Base-by-base conservation (phyloP, 2,113 vertebrate species). In the Paradoxurus hermaphroditus region DNA sequence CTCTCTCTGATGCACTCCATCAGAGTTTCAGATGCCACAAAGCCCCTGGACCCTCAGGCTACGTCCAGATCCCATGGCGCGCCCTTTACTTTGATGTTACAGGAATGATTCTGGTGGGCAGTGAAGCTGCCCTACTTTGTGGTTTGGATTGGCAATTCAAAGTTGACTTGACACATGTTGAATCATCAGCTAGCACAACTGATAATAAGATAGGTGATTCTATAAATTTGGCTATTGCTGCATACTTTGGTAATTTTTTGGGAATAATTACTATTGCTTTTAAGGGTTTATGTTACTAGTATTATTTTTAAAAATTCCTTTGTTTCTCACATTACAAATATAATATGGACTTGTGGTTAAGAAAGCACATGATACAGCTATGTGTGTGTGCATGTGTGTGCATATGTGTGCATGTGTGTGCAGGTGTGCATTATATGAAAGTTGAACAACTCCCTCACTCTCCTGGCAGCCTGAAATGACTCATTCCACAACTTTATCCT, bases 291-390 rank as follows among this genome's bases (percentile, higher is more conserved):
- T 67, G 46, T 78, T 86, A 49, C 5, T 86, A 39, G 53, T 56
- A 49, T 77, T 81, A 83, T 87, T 63, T 95, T 5, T 1, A 13
- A 51, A 59, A 89, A 27, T 39, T 78, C 0, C 46, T 90, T 90
- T 78, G 39, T 56, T 95, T 73, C 62, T 93, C 23, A 91, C 56
- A 67, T 89, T 94, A 82, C 16, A 83, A 82, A 93, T 78, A 59
- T 56, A 91, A 41, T n/a, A 46, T 51, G 65, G 7, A 31, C 56
- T 94, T 86, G 2, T 70, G 18, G 5, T 91, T 93, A 85, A 85
- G 56, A 65, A 87, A 81, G 29, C 27, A 95, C 70, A 82, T 36
- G 10, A 87, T 85, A 23, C 31, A 90, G 51, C 72, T 83, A 53
- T 29, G 2, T 63, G n/a, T 84, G 7, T 68, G 9, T 81, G 11